Percentiles rank a stretch among this genome's conserved stretches.
These are phyloP conservation scores for Limanda limanda DNA, from an alignment of 2,113 vertebrate species.

Conservation along the genomic window DNA sequence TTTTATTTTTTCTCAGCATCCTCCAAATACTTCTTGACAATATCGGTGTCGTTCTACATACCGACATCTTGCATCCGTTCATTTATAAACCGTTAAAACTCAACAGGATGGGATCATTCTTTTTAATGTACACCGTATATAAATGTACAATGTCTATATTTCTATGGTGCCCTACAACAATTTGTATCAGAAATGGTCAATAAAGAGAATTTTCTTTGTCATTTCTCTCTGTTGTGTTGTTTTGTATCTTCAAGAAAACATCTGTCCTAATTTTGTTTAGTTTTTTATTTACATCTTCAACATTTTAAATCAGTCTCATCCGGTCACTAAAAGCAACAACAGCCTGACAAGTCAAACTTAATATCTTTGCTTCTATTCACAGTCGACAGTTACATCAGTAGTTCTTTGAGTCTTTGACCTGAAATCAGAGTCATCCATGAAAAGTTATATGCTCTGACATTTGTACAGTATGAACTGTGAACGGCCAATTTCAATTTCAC, in stretches of 20 bases:
- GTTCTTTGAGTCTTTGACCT: constrained; percentile 15
- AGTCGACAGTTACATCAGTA: constrained; percentile 46
- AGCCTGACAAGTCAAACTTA: not conserved
- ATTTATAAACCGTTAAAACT: constrained; percentile 75
- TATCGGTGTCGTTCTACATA: constrained; percentile 52
- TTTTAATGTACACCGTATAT: constrained; percentile 82
- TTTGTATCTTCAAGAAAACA: not conserved
- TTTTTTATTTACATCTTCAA: not conserved
- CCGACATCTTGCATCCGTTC: constrained; percentile 59
- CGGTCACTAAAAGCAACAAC: constrained; percentile 19
- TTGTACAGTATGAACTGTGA: constrained; percentile 3
- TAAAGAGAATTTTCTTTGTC: constrained; percentile 81
- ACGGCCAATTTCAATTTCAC: not conserved
- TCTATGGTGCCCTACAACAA: constrained; percentile 83
- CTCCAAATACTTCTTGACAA: constrained; percentile 30
- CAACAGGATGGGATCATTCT: constrained; percentile 78
- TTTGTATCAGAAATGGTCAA: constrained; percentile 83
- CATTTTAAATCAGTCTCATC: not conserved
- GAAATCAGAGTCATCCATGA: constrained; percentile 8
- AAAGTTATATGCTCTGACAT: not conserved
- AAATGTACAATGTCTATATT: constrained; percentile 85
- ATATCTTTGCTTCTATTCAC: constrained; percentile 17
- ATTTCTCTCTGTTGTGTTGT: constrained; percentile 16
- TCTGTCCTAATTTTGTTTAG: not conserved
- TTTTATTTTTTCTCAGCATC: not conserved